Evolutionary conservation across 2,888 invertebrate genomes (phyloP).

Genomic region (Heliconius hortense): DNA sequence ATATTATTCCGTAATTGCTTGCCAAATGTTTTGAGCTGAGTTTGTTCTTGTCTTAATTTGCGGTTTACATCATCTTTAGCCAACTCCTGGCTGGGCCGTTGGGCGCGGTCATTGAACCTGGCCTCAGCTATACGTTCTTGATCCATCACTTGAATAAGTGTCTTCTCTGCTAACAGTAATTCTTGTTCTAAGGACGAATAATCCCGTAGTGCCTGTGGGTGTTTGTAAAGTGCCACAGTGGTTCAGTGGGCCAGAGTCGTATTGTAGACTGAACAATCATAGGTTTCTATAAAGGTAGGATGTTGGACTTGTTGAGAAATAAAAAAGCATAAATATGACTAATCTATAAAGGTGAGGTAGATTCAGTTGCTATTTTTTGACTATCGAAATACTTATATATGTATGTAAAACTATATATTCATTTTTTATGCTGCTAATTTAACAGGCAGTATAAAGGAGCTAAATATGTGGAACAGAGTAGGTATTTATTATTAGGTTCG

Average conservation of each 20-base stretch:
- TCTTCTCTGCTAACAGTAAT: conserved; percentile 84
- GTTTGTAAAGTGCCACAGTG: background rate
- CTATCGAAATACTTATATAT: too few relatives aligned
- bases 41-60: conserved; percentile 84
- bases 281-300: too few relatives aligned
- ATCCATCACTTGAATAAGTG: conserved; percentile 85
- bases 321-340: background rate
- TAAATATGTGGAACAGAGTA: too few relatives aligned
- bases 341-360: background rate
- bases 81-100: conserved; percentile 85
- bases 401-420: too few relatives aligned
- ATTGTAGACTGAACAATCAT: too few relatives aligned
- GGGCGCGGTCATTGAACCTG: conserved; percentile 86
- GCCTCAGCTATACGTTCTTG: conserved; percentile 87
- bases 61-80: conserved; percentile 85
- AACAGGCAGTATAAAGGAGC: too few relatives aligned
- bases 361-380: background rate
- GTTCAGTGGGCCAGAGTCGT: background rate
- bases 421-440: too few relatives aligned
- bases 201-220: conserved; percentile 83
- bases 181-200: conserved; percentile 87
- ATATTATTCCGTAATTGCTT: conserved; percentile 82
- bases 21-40: conserved; percentile 81
- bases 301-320: background rate
- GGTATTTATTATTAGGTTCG: too few relatives aligned